These are phyloP conservation scores for Brachionus plicatilis DNA, from an alignment of 1,140 invertebrate genomes.

Conservation along the genomic window DNA sequence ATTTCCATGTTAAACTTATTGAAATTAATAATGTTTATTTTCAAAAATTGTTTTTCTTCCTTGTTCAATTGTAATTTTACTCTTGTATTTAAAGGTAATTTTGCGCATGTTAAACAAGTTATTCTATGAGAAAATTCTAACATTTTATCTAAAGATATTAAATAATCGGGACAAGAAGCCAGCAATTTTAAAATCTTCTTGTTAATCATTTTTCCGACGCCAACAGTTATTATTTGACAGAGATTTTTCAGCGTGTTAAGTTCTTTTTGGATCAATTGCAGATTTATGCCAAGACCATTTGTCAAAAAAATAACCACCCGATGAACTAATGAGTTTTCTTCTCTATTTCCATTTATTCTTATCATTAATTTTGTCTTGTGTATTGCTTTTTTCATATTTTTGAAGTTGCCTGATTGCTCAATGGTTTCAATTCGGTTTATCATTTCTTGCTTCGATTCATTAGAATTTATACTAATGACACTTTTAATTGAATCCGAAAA, in stretches of 20 bases:
- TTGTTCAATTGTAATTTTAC: neutral
- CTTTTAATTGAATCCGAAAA: neutral
- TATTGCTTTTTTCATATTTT: neutral
- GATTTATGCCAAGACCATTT: neutral
- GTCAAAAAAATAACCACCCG: neutral
- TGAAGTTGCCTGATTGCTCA: neutral
- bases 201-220: neutral
- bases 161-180: neutral
- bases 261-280: neutral
- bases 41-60: neutral
- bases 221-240: neutral
- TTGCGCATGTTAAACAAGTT: neutral
- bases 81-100: neutral
- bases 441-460: neutral
- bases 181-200: neutral
- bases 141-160: neutral
- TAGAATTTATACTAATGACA: neutral
- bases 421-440: neutral
- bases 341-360: neutral
- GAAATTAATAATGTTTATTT: neutral
- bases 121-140: neutral
- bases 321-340: neutral
- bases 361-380: neutral
- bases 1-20: neutral
- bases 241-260: neutral